These are phyloP conservation scores for Gryllus bimaculatus DNA, from an alignment of 1,140 invertebrate genomes.

Conservation along the genomic window DNA sequence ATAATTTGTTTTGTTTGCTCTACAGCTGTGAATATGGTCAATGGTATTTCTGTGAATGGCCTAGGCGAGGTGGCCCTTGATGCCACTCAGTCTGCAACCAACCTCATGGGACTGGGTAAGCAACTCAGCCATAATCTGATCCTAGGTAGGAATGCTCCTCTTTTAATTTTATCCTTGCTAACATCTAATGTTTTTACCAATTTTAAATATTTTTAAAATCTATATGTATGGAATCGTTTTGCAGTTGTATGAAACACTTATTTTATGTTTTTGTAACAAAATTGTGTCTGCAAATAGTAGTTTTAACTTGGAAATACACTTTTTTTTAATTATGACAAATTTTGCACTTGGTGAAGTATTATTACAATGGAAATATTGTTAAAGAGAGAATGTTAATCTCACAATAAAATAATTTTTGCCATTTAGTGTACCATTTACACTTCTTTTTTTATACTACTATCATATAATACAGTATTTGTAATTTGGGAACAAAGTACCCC, in stretches of 20 bases:
- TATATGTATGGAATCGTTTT: background rate
- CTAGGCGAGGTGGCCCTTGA: slow-evolving; percentile 64
- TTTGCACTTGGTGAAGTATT: no score
- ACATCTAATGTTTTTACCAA: background rate
- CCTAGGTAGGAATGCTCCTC: slow-evolving; percentile 14
- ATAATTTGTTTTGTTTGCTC: slow-evolving; percentile 10
- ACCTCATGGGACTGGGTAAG: slow-evolving; percentile 45
- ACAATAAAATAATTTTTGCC: no score
- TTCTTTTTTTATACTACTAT: no score
- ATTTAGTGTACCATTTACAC: no score
- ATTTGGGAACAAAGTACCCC: no score
- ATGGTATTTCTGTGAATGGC: slow-evolving; percentile 67
- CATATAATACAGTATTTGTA: no score
- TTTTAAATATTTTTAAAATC: no score
- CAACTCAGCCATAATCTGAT: slow-evolving; percentile 21
- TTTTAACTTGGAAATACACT: background rate
- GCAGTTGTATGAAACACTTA: background rate
- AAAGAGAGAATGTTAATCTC: no score
- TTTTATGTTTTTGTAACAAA: background rate
- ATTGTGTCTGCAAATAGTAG: background rate
- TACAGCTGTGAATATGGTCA: slow-evolving; percentile 65
- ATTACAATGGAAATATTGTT: no score
- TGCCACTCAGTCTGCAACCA: slow-evolving; percentile 40
- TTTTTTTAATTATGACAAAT: no score
- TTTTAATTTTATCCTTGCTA: slow-evolving; percentile 4